Base-by-base conservation (phyloP, 2,888 invertebrate genomes). In the Acronicta alni region DNA sequence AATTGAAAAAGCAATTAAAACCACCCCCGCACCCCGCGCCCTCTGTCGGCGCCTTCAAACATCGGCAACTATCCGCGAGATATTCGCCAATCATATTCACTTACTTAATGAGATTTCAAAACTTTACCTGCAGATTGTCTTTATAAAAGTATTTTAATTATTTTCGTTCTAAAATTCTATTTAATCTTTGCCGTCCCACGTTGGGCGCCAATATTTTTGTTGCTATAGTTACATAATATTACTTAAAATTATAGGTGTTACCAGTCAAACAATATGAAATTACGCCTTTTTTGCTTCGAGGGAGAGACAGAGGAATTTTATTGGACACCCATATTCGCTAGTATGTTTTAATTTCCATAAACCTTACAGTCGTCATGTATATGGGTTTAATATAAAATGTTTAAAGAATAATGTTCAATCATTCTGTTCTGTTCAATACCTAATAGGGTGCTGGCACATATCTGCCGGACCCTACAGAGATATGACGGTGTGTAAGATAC, bases 1-100 rank as follows among this genome's bases (percentile, higher is more conserved):
- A 91, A 91, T 91, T 91, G 90, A 91, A 90, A 90, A 91, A 90
- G 89, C 89, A 91, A 92, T 91, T 90, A 90, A 89, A 84, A 70
- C 77, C 71, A 58, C 75, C 78, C 65, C 64, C 62, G 41, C 62
- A 55, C 59, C 72, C 67, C 56, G 6, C 26, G 26, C 26, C 9
- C 9, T 9, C 56, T 65, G 64, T 66, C 51, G 44, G 61, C 60
- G 58, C 54, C 59, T 66, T 67, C 71, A 64, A 70, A 79, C 67
- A 77, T 73, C 68, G 58, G 56, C 73, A 81, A 79, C 79, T 77
- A 80, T 77, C 67, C 60, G 49, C 26, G 55, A 66, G 66, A 59
- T 75, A 70, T 71, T 77, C 54, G 32, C 78, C 75, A 75, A 81
- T 86, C 81, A 81, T 81, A 83, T 79, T 77, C 69, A 67, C 48